These are phyloP conservation scores for Stercorarius parasiticus DNA, from an alignment of 2,113 vertebrate species.

Conservation along the genomic window DNA sequence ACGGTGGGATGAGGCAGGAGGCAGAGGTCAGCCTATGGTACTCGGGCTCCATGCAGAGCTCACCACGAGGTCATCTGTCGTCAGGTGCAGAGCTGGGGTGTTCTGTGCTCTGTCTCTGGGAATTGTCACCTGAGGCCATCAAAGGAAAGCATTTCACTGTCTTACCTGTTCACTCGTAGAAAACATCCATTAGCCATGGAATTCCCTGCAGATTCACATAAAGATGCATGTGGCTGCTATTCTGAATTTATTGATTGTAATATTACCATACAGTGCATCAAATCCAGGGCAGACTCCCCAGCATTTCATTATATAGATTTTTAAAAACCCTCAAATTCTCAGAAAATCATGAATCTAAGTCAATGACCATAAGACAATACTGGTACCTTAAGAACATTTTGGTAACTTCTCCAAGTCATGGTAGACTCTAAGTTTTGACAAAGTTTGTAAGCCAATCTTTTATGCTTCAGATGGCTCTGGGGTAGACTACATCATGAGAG, in stretches of 20 bases:
- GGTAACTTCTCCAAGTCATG: neutral
- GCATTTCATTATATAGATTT: neutral
- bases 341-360: neutral
- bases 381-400: neutral
- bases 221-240: neutral
- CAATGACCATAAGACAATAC: neutral
- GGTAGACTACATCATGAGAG: neutral
- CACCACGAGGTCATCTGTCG: neutral
- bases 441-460: neutral
- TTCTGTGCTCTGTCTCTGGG: neutral
- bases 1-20: neutral
- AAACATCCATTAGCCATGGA: neutral
- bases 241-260: neutral
- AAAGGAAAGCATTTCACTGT: neutral
- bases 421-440: neutral
- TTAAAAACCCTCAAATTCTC: neutral
- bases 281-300: neutral
- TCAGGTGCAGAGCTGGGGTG: neutral
- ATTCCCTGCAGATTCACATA: neutral
- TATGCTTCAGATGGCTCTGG: neutral
- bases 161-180: neutral
- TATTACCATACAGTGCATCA: neutral
- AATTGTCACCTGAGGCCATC: neutral
- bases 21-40: neutral
- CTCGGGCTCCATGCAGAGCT: neutral